Percentiles rank a stretch among this genome's conserved stretches.
Conservation (phyloP, 2,113 vertebrate species). For the Actinemys pallida region DNA sequence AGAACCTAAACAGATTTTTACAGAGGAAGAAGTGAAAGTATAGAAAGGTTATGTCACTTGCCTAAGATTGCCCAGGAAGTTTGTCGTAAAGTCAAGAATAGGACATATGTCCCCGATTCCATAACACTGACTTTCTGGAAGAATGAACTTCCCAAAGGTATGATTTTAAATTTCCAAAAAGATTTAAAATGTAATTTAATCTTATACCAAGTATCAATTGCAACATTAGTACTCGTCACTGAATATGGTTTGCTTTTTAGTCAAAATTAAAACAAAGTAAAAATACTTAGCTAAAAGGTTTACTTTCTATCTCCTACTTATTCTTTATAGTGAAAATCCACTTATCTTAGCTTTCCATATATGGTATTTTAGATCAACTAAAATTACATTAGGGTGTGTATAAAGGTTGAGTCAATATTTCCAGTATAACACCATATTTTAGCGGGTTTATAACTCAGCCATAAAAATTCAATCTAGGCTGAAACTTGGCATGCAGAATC, state of each 20-base stretch:
- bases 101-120: background rate
- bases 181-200: conserved; percentile 71
- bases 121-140: conserved; percentile 52
- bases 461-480: conserved; percentile 66
- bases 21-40: background rate
- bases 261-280: conserved; percentile 53
- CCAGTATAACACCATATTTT: conserved; percentile 74
- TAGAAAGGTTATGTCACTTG: background rate
- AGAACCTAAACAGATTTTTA: background rate
- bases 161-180: conserved; percentile 55
- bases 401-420: conserved; percentile 80
- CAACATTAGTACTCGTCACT: conserved; percentile 13
- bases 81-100: background rate
- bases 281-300: conserved; percentile 48
- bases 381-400: conserved; percentile 61
- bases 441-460: conserved; percentile 62
- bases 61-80: conserved; percentile 17
- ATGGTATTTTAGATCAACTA: conserved; percentile 56
- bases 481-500: conserved; percentile 48
- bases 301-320: conserved; percentile 18
- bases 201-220: conserved; percentile 50
- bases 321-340: conserved; percentile 42
- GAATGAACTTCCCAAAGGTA: conserved; percentile 38
- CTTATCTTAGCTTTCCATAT: conserved; percentile 60
- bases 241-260: conserved; percentile 21